Evolutionary conservation across 2,888 invertebrate genomes (phyloP).

Genomic region (Apoderus coryli): DNA sequence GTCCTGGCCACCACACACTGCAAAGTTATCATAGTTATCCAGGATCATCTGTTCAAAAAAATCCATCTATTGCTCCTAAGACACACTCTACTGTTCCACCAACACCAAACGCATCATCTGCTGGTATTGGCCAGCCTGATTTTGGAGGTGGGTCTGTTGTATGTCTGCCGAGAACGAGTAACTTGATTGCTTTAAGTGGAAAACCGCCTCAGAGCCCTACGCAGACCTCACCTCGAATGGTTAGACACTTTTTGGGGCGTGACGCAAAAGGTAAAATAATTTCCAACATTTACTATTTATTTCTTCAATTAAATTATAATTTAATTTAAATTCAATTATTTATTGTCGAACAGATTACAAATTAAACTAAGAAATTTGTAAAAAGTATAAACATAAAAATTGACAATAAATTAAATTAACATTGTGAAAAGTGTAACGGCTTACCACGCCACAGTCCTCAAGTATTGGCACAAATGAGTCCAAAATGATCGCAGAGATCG

Average conservation of each 20-base stretch:
- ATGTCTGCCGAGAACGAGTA: slow-evolving; percentile 22
- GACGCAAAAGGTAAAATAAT: too few species aligned
- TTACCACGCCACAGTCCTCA: too few species aligned
- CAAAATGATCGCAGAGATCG: too few species aligned
- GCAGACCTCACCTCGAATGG: slow-evolving; percentile 39
- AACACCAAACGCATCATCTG: slow-evolving; percentile 30
- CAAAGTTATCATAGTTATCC: slow-evolving; percentile 37
- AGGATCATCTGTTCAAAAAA: slow-evolving; percentile 30
- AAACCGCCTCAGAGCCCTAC: slow-evolving; percentile 54
- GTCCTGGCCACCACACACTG: slow-evolving; percentile 34
- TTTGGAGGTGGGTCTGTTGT: slow-evolving; percentile 18
- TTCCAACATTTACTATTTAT: too few species aligned
- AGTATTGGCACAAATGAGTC: too few species aligned
- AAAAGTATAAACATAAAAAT: too few species aligned
- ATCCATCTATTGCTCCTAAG: slow-evolving; percentile 22
- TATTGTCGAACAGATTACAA: too few species aligned
- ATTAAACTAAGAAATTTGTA: too few species aligned
- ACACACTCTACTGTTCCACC: slow-evolving; percentile 34
- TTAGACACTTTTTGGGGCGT: slow-evolving; percentile 24
- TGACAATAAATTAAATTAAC: too few species aligned
- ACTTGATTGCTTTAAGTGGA: slow-evolving; percentile 28
- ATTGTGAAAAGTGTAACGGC: too few species aligned
- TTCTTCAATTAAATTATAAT: too few species aligned
- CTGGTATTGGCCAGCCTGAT: slow-evolving; percentile 15
- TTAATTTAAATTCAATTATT: too few species aligned